Base-by-base conservation (phyloP, 2,797 vertebrate genomes). In the Sebastes oblongus region DNA sequence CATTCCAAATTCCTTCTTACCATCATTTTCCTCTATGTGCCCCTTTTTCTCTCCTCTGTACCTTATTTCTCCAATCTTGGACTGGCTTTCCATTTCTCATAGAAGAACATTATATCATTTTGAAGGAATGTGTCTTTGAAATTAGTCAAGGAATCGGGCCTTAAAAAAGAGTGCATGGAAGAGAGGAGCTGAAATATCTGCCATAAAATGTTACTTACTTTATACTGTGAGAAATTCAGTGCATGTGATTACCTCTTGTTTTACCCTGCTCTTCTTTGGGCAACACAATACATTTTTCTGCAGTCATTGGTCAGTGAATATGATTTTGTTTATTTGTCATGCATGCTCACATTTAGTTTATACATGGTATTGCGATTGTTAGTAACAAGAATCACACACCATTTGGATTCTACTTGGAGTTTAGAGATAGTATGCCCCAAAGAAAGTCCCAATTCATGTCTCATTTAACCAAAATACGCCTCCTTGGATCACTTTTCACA, bases 81-180 rank as follows among this genome's bases (percentile, higher is more conserved):
- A 24, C 50, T 14, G 14, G 10, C 52, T 64, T 59, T 66, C 69
- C 8, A 59, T 72, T 72, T 84, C 61, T 84, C 81, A 67, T 34
- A 13, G 61, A 74, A 73, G 54, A 70, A 61, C 59, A 62, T 78
- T 71, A 71, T 85, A 30, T 81, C 61, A 75, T 75, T 66, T 55
- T 72, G 6, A 46, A 84, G 56, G 79, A 83, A 83, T 83, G 85
- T 34, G 66, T 71, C 25, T 80, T 79, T 55, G 25, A 74, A 75
- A 55, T 73, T 8, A 12, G 61, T 32, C 5, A 9, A 30, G n/a
- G 30, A 62, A 66, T 68, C 29, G 0, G 32, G 18, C 66, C 20
- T 61, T 66, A 66, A 76, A 76, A 76, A 81, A 60, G 30, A 32
- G 1, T 16, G 30, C 22, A 22, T 27, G 46, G 50, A 59, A 18